These are phyloP conservation scores for Microctenopoma stevenorrisi DNA, from an alignment of 2,797 vertebrate species.

Conservation along the genomic window DNA sequence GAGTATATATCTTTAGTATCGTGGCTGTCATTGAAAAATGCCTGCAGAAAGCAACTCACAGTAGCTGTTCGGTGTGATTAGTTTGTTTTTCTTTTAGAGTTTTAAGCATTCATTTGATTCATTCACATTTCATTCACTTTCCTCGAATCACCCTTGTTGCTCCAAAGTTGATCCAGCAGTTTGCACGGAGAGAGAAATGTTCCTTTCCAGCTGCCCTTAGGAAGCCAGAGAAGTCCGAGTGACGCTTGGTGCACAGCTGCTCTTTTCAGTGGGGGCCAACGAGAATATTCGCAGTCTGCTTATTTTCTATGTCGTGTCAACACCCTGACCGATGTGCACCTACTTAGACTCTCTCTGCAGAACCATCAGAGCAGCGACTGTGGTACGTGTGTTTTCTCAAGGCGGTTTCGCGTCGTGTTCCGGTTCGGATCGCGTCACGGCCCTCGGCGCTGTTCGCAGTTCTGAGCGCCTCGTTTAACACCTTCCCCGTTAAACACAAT, in stretches of 20 bases:
- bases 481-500: conserved; percentile 69
- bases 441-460: conserved; percentile 42
- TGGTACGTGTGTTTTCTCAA: conserved; percentile 31
- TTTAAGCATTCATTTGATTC: too few species aligned
- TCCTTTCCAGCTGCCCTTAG: too few species aligned
- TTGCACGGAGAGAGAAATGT: too few species aligned
- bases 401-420: conserved; percentile 37
- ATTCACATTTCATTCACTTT: too few species aligned
- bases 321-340: conserved; percentile 7
- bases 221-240: too few species aligned
- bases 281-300: conserved; percentile 1
- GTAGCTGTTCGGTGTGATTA: too few species aligned
- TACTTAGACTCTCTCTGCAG: conserved; percentile 10
- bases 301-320: conserved; percentile 21
- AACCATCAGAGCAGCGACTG: conserved; percentile 12
- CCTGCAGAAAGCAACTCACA: not conserved
- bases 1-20: too few species aligned
- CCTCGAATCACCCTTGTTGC: too few species aligned
- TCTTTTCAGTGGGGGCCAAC: not conserved
- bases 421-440: conserved; percentile 31
- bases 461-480: conserved; percentile 68
- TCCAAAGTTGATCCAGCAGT: not conserved
- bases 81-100: too few species aligned
- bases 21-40: not conserved
- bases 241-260: too few species aligned